A percentile compares a stretch with the other conserved stretches of the same genome.
These are phyloP conservation scores for Drosophila mayri DNA, from an alignment of 1,140 invertebrate genomes.

Conservation along the genomic window DNA sequence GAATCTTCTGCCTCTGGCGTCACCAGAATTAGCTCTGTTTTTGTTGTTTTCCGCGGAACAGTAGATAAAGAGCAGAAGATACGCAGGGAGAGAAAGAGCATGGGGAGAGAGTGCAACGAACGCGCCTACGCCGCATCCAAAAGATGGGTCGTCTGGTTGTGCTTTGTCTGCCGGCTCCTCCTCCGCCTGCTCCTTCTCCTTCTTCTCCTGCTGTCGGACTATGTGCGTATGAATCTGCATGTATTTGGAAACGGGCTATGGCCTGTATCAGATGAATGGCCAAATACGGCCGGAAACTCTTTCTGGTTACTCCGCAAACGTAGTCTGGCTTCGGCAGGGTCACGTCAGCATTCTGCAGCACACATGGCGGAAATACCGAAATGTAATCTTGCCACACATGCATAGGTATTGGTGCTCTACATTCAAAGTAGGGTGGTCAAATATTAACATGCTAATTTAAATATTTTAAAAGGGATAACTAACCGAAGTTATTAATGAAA, in stretches of 20 bases:
- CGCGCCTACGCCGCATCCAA: constrained; percentile 47
- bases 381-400: constrained; percentile 8
- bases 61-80: constrained; percentile 13
- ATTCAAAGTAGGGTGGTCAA: neutral
- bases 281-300: constrained; percentile 19
- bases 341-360: constrained; percentile 38
- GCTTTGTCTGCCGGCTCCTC: constrained; percentile 16
- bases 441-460: neutral
- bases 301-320: constrained; percentile 10
- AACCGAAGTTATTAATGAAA: neutral
- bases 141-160: constrained; percentile 22
- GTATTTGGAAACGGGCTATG: constrained; percentile 2
- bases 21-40: constrained; percentile 23
- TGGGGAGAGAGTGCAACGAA: constrained; percentile 38
- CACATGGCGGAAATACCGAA: constrained; percentile 36
- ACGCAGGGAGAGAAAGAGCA: neutral
- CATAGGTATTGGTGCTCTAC: neutral
- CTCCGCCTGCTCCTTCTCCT: too few relatives aligned
- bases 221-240: neutral
- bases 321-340: constrained; percentile 1
- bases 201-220: constrained; percentile 6
- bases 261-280: neutral
- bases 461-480: too few relatives aligned
- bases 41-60: constrained; percentile 24
- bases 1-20: constrained; percentile 36